phyloP scores from a whole-genome alignment of 2,113 vertebrate genomes.

The Ptychochromis oligacanthus region DNA sequence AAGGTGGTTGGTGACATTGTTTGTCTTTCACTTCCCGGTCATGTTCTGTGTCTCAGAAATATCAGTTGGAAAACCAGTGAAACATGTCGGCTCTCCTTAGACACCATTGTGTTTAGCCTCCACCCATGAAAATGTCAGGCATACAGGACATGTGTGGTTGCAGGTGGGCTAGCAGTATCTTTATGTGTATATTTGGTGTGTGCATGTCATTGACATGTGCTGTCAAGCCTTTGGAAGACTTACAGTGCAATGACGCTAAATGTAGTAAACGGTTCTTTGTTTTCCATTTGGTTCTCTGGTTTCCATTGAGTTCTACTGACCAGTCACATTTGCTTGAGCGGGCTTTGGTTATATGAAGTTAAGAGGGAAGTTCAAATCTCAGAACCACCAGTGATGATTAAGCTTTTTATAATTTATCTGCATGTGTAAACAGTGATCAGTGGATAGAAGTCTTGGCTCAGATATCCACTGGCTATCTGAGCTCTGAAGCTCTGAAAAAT shows the following conservation, averaged over 20 bases:
- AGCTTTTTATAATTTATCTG: background rate
- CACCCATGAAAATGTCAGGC: conserved; percentile 23
- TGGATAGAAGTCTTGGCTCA: background rate
- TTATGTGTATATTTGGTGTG: conserved; percentile 2
- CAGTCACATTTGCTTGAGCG: background rate
- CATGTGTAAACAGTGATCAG: background rate
- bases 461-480: background rate
- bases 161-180: conserved; percentile 9
- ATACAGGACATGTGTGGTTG: background rate
- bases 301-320: background rate
- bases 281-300: background rate
- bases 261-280: background rate
- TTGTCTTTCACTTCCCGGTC: background rate
- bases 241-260: background rate
- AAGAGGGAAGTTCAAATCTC: background rate
- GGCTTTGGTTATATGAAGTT: background rate
- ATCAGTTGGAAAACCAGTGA: conserved; percentile 31
- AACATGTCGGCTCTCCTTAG: conserved; percentile 44
- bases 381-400: background rate
- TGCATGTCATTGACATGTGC: conserved; percentile 15
- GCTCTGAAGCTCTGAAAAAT: background rate
- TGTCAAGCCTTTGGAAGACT: conserved; percentile 22
- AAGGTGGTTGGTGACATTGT: background rate
- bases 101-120: conserved; percentile 33
- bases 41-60: conserved; percentile 14